Evolutionary conservation across 2,797 vertebrate genomes (phyloP), one percentile per base, ranked within the genome.

Genomic region (Argya squamiceps): DNA sequence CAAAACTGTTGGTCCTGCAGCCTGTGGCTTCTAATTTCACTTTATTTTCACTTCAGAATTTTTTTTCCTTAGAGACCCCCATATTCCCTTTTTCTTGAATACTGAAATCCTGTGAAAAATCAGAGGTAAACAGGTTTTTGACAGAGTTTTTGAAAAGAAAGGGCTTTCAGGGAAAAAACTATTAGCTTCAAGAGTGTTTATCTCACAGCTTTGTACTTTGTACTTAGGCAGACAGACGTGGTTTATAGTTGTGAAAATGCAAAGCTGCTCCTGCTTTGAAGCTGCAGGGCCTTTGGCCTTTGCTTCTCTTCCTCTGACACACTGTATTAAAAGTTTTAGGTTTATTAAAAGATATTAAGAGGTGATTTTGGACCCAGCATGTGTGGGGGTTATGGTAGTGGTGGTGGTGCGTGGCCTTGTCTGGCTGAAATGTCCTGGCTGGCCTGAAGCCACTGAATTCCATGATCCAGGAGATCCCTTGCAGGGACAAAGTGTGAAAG

Each of bases 401-500:
- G 0, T 2, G 68, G 11, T 26, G 37, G 8, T 34, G 27, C 32
- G 44, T 9, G 32, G 39, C 30, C 12, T 22, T 2, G 1, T 32
- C 16, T 53, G 65, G 52, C 32, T 43, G 36, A 52, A 70, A 55
- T 36, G 16, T 55, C 20, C 11, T 56, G 27, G 22, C n/a, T 68
- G 59, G 46, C 21, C 30, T 77, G 89, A 69, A 80, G 67, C 8
- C 34, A 41, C 18, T 0, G 0, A 75, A 4, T 43, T 17, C 58
- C 76, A 36, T 0, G 0, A 43, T 7, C n/a, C 52, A 46, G 18
- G 41, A 1, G 1, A 30, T 60, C n/a, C n/a, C 36, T 43, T 43
- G 20, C 20, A 70, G 74, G 62, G 44, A 19, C 23, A 47, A 29
- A 0, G 3, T 18, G 62, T 56, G 62, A 34, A 86, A 60, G 26